These are phyloP conservation scores for Synergus itoensis DNA, from an alignment of 2,888 invertebrate species.

Conservation along the genomic window DNA sequence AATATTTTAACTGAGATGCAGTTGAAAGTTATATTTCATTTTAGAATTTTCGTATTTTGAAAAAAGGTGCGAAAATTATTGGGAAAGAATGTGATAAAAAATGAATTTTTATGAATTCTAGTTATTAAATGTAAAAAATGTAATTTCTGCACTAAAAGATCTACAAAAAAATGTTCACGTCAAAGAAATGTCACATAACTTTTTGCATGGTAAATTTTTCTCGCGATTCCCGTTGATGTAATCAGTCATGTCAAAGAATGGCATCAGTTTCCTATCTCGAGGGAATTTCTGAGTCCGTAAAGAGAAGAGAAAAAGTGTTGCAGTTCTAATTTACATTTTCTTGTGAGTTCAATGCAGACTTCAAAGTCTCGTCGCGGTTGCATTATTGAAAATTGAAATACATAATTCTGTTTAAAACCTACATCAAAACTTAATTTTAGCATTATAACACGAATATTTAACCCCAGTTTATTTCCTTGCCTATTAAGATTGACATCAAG, in stretches of 20 bases:
- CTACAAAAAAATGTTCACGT: no score
- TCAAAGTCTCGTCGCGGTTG: background rate
- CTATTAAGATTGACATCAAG: background rate
- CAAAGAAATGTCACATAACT: background rate
- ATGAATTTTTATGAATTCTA: no score
- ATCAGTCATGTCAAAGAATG: conserved; percentile 18
- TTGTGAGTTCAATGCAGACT: background rate
- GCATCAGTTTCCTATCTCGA: background rate
- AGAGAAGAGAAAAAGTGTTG: background rate
- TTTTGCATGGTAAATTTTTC: background rate
- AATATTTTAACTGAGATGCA: no score
- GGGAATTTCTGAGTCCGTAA: background rate
- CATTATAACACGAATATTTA: background rate
- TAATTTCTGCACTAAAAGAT: no score
- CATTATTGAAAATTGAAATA: background rate
- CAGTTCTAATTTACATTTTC: background rate
- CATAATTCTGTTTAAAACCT: background rate
- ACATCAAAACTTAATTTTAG: background rate
- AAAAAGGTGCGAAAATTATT: no score
- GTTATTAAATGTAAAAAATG: no score
- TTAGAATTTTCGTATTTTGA: no score
- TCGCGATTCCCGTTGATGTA: background rate
- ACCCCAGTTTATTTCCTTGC: background rate
- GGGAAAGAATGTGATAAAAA: no score
- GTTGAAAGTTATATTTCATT: no score